Percentiles rank a stretch among this genome's conserved stretches.
These are phyloP conservation scores for Momotus momota DNA, from an alignment of 2,797 vertebrate species.

Conservation along the genomic window DNA sequence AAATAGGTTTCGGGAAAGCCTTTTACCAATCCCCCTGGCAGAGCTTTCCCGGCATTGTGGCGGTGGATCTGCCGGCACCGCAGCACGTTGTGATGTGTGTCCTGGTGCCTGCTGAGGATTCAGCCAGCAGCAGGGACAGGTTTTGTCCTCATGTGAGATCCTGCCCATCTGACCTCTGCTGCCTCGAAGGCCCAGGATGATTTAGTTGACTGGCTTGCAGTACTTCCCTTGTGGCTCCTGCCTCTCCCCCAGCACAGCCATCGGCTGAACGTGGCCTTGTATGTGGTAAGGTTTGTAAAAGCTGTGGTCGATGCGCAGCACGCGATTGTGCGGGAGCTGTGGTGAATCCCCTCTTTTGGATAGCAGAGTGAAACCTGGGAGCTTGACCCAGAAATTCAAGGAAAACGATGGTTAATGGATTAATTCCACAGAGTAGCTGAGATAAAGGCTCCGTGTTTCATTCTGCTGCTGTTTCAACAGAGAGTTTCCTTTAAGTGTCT, in stretches of 20 bases:
- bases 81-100: accelerated
- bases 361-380: not conserved
- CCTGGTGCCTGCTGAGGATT: not conserved
- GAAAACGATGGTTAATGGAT: constrained; percentile 34
- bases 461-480: constrained; percentile 10
- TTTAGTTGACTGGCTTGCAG: not conserved
- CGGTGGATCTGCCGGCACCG: not conserved
- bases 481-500: constrained; percentile 26
- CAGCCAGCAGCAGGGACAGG: not conserved
- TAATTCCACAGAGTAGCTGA: not conserved
- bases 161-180: not conserved
- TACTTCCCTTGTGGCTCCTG: not conserved
- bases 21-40: not conserved
- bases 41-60: not conserved
- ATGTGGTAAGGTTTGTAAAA: not conserved
- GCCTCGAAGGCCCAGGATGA: not conserved
- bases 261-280: not conserved
- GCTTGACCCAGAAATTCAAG: constrained; percentile 29
- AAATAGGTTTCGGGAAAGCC: not conserved
- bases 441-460: not conserved
- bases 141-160: not conserved
- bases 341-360: not conserved
- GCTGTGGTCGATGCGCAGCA: not conserved
- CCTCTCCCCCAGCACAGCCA: not conserved
- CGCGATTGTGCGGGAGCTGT: not conserved